Evolutionary conservation across 2,113 vertebrate genomes (phyloP), one percentile per base, ranked within the genome.

Genomic region (Silurus asotus): DNA sequence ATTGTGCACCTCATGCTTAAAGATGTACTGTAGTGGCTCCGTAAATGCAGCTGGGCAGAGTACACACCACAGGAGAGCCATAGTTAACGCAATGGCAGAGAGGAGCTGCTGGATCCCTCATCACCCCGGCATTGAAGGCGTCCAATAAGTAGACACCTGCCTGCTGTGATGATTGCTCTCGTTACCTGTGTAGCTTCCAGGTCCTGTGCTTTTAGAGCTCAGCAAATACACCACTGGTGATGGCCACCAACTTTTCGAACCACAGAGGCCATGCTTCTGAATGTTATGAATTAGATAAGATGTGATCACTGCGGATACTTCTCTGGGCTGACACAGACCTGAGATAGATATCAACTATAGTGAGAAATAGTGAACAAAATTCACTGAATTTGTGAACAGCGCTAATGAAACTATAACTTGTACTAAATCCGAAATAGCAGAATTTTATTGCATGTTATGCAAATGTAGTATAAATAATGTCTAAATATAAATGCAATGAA

Each of bases 81-180:
- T n/a, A 84, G 62, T 85, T 83, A 82, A 74, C 37, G 48, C 79
- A 81, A 49, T 76, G 69, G 83, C 86, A 25, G 64, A 89, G 86
- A 81, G 78, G 14, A 87, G 81, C 77, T 87, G 83, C 83, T 85
- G 45, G 75, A 37, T 81, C 23, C 85, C 74, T 76, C 81, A 58
- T 75, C 82, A 58, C 81, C 64, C 74, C 76, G 78, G 84, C 77
- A 88, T 86, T 88, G 84, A 88, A 85, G 55, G 84, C 17, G 75
- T 83, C 86, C 84, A 87, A 89, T 87, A 85, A 89, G 48, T 55
- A 86, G 87, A 49, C 84, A 69, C 53, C 69, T 84, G 70, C 89
- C 89, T 76, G 89, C 89, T 88, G 89, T n/a, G 89, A 89, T 88
- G 81, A 89, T 89, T 88, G 77, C 81, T 59, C 83, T 83, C 13